Conservation (phyloP, 1,140 invertebrate species). For the Cherax quadricarinatus region DNA sequence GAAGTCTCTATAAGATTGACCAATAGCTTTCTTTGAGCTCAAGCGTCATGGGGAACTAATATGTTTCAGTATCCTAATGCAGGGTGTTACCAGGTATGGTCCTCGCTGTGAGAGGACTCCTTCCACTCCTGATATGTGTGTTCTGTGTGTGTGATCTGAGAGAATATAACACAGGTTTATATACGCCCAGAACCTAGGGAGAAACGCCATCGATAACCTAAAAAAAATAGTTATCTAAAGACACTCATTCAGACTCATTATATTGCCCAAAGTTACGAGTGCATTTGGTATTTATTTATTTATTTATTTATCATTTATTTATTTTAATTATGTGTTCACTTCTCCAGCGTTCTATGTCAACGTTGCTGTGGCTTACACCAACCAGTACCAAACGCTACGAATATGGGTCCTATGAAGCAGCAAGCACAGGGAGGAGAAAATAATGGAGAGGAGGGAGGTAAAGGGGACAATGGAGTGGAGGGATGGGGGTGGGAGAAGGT, state of each 20-base stretch:
- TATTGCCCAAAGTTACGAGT: background rate
- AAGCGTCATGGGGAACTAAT: too few species aligned
- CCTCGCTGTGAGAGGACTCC: too few species aligned
- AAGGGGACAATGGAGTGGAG: background rate
- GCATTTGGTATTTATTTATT: background rate
- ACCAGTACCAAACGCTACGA: background rate
- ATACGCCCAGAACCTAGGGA: background rate
- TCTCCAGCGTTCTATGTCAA: background rate
- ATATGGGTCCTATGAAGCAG: conserved; percentile 17
- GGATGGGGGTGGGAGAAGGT: background rate
- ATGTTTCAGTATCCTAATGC: too few species aligned
- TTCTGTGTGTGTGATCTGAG: background rate
- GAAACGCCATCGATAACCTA: background rate
- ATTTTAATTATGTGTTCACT: background rate
- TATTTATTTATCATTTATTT: background rate
- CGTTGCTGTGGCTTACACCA: background rate
- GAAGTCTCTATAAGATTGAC: too few species aligned
- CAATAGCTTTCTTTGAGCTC: too few species aligned
- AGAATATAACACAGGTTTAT: conserved; percentile 3
- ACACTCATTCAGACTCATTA: background rate
- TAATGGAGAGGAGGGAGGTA: background rate
- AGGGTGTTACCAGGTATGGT: too few species aligned
- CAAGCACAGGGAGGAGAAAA: conserved; percentile 11
- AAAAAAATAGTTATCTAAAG: background rate
- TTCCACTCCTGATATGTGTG: too few species aligned